A percentile compares a stretch with the other conserved stretches of the same genome.
phyloP scores from a whole-genome alignment of 2,888 invertebrate genomes.

The Chymomyza amoena region DNA sequence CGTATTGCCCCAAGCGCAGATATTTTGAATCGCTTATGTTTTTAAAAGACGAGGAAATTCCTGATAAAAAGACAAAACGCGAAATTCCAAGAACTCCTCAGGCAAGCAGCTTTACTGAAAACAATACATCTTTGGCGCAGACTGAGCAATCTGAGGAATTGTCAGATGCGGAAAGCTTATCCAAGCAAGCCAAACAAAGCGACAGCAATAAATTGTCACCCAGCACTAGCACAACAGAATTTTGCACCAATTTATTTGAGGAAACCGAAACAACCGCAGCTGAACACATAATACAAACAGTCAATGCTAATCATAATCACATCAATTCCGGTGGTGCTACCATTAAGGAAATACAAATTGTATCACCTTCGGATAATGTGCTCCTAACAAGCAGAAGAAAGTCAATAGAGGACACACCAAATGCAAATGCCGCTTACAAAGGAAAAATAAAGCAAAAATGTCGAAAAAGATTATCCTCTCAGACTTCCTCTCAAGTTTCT shows the following conservation, averaged over 20 bases:
- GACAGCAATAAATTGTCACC: conserved; percentile 62
- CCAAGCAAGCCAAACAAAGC: conserved; percentile 50
- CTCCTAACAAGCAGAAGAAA: conserved; percentile 46
- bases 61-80: conserved; percentile 60
- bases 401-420: conserved; percentile 32
- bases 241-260: conserved; percentile 60
- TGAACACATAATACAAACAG: conserved; percentile 55
- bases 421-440: background rate
- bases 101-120: conserved; percentile 32
- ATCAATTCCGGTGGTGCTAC: conserved; percentile 33
- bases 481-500: conserved; percentile 62
- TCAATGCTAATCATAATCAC: conserved; percentile 39
- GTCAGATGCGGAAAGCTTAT: conserved; percentile 60
- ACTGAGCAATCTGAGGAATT: conserved; percentile 54
- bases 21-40: conserved; percentile 78
- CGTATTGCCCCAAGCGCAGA: conserved; percentile 76
- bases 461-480: conserved; percentile 64
- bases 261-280: conserved; percentile 34
- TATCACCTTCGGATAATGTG: conserved; percentile 46
- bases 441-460: background rate
- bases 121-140: conserved; percentile 26
- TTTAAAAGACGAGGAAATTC: conserved; percentile 76
- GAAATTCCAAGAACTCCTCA: conserved; percentile 39
- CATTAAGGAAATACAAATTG: conserved; percentile 56
- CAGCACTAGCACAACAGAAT: conserved; percentile 56